Conservation (phyloP, 2,797 vertebrate species). For the Bovichtus variegatus region DNA sequence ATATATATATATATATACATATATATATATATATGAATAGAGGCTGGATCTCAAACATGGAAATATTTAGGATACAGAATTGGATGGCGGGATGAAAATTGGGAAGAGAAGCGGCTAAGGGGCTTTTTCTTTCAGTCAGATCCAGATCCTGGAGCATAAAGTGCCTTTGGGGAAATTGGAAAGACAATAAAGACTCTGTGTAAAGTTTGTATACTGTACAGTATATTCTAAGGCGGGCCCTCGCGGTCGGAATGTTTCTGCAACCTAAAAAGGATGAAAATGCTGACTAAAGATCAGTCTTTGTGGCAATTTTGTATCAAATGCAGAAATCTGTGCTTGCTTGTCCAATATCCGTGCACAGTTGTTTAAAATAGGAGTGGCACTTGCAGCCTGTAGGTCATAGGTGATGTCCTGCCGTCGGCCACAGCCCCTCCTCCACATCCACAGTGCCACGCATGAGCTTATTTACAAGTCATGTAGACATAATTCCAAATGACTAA, state of each 20-base stretch:
- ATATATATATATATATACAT: too few species aligned
- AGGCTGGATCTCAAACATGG: conserved; percentile 33
- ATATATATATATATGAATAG: too few species aligned
- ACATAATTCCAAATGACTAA: conserved; percentile 33
- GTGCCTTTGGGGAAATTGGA: conserved; percentile 74
- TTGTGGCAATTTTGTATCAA: conserved; percentile 49
- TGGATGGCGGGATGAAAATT: neutral
- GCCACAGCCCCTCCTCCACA: conserved; percentile 25
- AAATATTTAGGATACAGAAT: conserved; percentile 22
- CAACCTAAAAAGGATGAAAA: conserved; percentile 2
- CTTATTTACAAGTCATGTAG: conserved; percentile 42
- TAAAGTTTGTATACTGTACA: conserved; percentile 40
- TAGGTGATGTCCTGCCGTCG: conserved; percentile 35
- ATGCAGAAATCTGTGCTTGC: conserved; percentile 51
- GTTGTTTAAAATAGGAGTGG: conserved; percentile 50
- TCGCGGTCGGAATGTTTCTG: conserved; percentile 10
- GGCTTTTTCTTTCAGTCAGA: conserved; percentile 19
- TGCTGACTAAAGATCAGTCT: conserved; percentile 12
- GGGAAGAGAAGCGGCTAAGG: neutral
- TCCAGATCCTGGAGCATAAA: conserved; percentile 59
- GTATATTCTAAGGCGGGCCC: conserved; percentile 13
- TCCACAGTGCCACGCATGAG: conserved; percentile 60
- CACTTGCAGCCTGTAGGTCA: conserved; percentile 53
- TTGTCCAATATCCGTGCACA: conserved; percentile 46
- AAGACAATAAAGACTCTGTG: conserved; percentile 57